A percentile compares a stretch with the other conserved stretches of the same genome.
Conservation (phyloP, 2,797 vertebrate genomes). For the Myotis findleyi region DNA sequence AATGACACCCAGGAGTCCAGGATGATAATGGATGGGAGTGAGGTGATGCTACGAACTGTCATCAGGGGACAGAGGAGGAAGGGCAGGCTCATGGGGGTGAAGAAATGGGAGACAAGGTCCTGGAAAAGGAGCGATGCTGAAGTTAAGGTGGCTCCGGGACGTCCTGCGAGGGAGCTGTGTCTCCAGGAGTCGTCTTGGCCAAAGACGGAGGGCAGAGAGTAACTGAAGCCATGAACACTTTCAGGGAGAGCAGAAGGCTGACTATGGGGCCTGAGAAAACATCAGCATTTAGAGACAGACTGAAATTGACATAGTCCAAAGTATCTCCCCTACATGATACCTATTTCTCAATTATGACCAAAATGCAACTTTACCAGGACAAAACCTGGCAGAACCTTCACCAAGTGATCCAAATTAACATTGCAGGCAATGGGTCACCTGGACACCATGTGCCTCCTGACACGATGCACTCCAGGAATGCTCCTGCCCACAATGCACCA, state of each 20-base stretch:
- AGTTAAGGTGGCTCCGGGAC: neutral
- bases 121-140: neutral
- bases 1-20: neutral
- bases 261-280: neutral
- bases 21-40: neutral
- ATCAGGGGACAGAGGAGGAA: neutral
- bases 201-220: neutral
- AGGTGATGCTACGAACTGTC: fast-evolving
- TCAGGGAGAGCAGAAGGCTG: neutral
- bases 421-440: fast-evolving
- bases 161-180: neutral
- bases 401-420: neutral
- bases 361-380: neutral
- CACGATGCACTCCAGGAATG: too few relatives aligned
- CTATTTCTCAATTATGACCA: neutral
- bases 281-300: neutral
- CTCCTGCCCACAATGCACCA: neutral
- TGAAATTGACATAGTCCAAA: neutral
- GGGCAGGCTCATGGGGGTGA: neutral
- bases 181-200: neutral
- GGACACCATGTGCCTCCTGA: neutral
- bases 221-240: fast-evolving
- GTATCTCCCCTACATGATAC: neutral
- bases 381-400: neutral
- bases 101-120: neutral